Percentiles rank a stretch among this genome's conserved stretches.
phyloP scores from a whole-genome alignment of 2,888 invertebrate species.

The Griposia aprilina region DNA sequence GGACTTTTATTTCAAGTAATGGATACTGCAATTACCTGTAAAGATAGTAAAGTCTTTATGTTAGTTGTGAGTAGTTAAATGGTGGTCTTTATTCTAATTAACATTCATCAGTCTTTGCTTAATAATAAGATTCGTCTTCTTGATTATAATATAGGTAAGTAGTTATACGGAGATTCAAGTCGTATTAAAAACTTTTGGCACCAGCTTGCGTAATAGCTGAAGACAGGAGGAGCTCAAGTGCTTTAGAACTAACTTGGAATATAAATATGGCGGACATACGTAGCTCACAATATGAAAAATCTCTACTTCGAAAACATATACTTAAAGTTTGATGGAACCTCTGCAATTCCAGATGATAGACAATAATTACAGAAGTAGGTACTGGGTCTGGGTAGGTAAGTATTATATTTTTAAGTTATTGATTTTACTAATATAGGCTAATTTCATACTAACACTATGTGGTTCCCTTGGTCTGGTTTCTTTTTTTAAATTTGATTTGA shows the following conservation, averaged over 20 bases:
- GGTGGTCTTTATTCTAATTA: slow-evolving; percentile 14
- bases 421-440: too few relatives aligned
- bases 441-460: too few relatives aligned
- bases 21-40: slow-evolving; percentile 50
- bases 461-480: too few relatives aligned
- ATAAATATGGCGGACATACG: neutral
- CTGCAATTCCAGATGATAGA: too few relatives aligned
- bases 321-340: neutral
- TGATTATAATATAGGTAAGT: neutral
- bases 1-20: slow-evolving; percentile 18
- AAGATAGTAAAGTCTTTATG: slow-evolving; percentile 32
- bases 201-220: slow-evolving; percentile 5
- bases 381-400: too few relatives aligned
- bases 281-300: neutral
- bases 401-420: too few relatives aligned
- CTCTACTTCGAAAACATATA: neutral
- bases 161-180: neutral
- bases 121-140: neutral
- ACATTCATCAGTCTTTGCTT: neutral
- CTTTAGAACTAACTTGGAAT: slow-evolving; percentile 8
- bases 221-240: neutral
- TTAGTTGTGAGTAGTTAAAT: slow-evolving; percentile 20
- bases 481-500: too few relatives aligned
- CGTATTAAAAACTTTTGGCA: slow-evolving; percentile 9
- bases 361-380: too few relatives aligned